These are phyloP conservation scores for Trichonephila inaurata DNA, from an alignment of 1,140 invertebrate species.

Conservation along the genomic window DNA sequence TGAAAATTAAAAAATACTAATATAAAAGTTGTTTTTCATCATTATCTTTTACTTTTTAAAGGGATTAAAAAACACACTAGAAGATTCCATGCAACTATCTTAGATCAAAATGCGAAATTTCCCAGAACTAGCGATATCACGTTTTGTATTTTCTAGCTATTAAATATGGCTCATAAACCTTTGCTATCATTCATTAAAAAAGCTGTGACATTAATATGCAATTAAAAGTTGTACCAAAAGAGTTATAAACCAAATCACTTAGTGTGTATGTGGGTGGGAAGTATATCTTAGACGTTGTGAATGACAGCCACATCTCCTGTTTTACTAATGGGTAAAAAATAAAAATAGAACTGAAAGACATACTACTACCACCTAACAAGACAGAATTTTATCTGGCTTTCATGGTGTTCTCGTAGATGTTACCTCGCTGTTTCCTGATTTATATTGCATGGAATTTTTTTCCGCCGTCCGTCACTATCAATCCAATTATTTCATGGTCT, in stretches of 20 bases:
- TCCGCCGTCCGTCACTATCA: background rate
- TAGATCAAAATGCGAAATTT: background rate
- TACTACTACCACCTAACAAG: background rate
- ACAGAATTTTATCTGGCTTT: background rate
- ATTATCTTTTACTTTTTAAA: background rate
- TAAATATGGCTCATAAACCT: background rate
- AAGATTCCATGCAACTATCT: background rate
- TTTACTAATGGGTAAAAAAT: background rate
- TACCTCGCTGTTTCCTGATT: background rate
- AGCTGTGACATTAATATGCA: background rate
- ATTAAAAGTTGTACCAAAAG: background rate
- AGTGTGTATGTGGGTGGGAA: background rate
- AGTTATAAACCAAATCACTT: background rate
- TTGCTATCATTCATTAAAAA: background rate
- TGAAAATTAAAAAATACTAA: no score
- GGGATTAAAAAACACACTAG: background rate
- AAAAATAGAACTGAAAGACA: background rate
- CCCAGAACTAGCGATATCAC: background rate
- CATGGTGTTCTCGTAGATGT: background rate
- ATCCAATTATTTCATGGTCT: constrained; percentile 1
- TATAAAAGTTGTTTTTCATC: no score
- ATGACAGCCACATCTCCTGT: background rate
- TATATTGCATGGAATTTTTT: background rate
- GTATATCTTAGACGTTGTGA: background rate
- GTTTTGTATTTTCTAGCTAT: background rate